Evolutionary conservation across 2,888 invertebrate species (phyloP).

Genomic region (Apoderus coryli): DNA sequence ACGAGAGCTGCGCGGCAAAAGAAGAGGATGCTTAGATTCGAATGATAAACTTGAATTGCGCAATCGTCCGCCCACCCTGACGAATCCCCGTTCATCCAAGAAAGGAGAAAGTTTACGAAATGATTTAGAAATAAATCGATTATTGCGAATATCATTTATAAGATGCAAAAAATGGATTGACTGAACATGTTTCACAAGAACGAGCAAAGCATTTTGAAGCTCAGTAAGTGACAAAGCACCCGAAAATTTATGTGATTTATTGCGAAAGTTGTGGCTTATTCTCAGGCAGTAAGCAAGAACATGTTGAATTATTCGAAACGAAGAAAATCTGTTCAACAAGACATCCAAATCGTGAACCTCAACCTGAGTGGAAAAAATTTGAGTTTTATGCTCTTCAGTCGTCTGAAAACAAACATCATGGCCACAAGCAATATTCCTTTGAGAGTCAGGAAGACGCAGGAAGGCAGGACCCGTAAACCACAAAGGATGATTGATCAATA

Average conservation of each 20-base stretch:
- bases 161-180: slow-evolving; percentile 4
- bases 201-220: slow-evolving; percentile 6
- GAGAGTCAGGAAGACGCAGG: no score
- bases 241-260: not conserved
- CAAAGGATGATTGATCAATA: slow-evolving; percentile 5
- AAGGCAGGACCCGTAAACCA: slow-evolving; percentile 8
- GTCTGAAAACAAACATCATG: no score
- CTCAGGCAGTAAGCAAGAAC: no score
- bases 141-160: slow-evolving; percentile 4
- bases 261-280: no score
- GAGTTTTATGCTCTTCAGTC: no score
- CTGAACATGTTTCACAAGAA: slow-evolving; percentile 10
- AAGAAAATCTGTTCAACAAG: no score
- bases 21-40: no score
- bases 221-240: slow-evolving; percentile 3
- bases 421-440: no score
- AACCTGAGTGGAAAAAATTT: no score
- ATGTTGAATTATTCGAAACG: no score
- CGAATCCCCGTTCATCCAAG: slow-evolving; percentile 8
- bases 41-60: no score
- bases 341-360: not conserved
- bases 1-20: slow-evolving; percentile 8
- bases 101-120: slow-evolving; percentile 8
- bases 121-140: slow-evolving; percentile 3
- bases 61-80: slow-evolving; percentile 12